Evolutionary conservation across 2,888 invertebrate genomes (phyloP), one percentile per base, ranked within the genome.

Genomic region (Sminthurides aquaticus): DNA sequence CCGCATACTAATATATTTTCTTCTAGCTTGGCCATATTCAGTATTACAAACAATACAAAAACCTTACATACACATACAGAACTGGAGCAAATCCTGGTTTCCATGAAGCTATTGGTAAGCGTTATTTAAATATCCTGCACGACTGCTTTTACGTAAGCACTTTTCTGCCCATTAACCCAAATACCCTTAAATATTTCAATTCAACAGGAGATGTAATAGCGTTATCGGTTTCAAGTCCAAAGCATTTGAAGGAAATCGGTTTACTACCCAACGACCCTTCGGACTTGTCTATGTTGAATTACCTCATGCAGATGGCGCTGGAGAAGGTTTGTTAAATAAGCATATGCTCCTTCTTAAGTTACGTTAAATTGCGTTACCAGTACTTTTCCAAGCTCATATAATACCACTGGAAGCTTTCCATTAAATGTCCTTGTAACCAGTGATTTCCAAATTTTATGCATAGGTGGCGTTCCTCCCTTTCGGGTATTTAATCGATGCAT

Each of bases 171-270:
- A 15, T 43, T 43, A 43, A n/a, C n/a, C n/a, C 11, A 52, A 20
- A 11, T 11, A 52, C n/a, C n/a, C 52, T 15, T 20, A 27, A 80
- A 5, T n/a, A n/a, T n/a, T n/a, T n/a, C n/a, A n/a, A n/a, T n/a
- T n/a, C 11, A 20, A 24, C 34, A 58, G 58, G 80, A 25, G 80
- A 80, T 67, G 87, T 89, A 0, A 84, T 91, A 29, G 84, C 86
- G 0, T 79, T 92, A n/a, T 90, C 90, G 0, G 86, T 90, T 0
- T 84, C 86, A 75, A 91, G 90, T 49, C 84, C 90, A 0, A 84
- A 83, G 20, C 91, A 92, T 78, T 80, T 91, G 20, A 84, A 86
- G 64, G 80, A 86, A 57, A 85, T 94, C 58, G 85, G 84, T 29
- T 83, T 89, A 1, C 82, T 91, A 29, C 83, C 86, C 69, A 83